Percentiles rank a stretch among this genome's conserved stretches.
These are phyloP conservation scores for Rachycentron canadum DNA, from an alignment of 2,797 vertebrate genomes.

Conservation along the genomic window DNA sequence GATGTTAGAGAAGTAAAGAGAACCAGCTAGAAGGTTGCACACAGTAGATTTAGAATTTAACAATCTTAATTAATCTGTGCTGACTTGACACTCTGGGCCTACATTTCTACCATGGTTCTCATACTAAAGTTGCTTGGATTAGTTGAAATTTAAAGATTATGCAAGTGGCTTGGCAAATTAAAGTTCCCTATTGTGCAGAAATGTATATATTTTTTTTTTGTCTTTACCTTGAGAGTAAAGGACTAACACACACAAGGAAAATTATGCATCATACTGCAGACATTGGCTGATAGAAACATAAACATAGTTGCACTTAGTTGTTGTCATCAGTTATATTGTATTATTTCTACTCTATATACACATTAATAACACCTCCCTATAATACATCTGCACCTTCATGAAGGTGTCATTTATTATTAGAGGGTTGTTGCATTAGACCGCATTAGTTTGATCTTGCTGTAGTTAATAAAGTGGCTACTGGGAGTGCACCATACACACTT, in stretches of 20 bases:
- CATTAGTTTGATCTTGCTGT: background rate
- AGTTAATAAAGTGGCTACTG: too few species aligned
- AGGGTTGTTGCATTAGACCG: background rate
- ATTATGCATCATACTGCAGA: too few species aligned
- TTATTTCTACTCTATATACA: background rate
- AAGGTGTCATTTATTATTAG: background rate
- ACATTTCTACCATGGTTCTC: background rate
- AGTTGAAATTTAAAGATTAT: background rate
- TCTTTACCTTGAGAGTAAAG: background rate
- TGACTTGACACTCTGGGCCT: background rate
- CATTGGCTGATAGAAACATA: background rate
- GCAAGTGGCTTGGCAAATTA: background rate
- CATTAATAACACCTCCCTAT: too few species aligned
- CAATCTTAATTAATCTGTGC: slow-evolving; percentile 1
- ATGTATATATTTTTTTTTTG: too few species aligned
- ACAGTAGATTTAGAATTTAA: slow-evolving; percentile 9
- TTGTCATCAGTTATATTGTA: background rate
- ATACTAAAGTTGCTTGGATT: background rate
- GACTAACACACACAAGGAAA: too few species aligned
- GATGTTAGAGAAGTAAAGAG: background rate
- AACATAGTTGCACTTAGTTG: too few species aligned
- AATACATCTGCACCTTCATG: background rate
- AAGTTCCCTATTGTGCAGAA: too few species aligned
- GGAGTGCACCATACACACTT: too few species aligned
- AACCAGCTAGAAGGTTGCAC: slow-evolving; percentile 24